Evolutionary conservation across 2,113 vertebrate species (phyloP).

Genomic region (Falco punctatus): DNA sequence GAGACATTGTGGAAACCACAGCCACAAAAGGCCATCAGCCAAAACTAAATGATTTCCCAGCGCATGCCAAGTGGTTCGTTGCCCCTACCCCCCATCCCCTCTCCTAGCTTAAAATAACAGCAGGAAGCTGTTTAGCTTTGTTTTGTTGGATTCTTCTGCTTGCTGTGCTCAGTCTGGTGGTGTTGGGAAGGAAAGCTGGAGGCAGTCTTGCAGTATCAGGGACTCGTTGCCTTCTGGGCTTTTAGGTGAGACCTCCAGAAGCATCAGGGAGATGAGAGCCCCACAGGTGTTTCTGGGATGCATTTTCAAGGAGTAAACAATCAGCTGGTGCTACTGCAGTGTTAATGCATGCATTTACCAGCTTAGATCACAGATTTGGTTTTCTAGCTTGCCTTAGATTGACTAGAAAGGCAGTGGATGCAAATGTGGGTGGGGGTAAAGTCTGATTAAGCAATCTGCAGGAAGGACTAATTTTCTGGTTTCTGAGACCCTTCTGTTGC

Average conservation of each 20-base stretch:
- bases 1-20: conserved; percentile 53
- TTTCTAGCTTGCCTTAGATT: not conserved
- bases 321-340: not conserved
- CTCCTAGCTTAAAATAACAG: conserved; percentile 65
- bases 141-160: conserved; percentile 43
- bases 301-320: not conserved
- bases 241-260: not conserved
- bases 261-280: not conserved
- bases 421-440: not conserved
- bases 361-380: not conserved
- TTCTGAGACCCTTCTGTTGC: not conserved
- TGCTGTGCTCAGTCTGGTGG: not conserved
- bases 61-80: not conserved
- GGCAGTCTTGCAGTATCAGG: not conserved
- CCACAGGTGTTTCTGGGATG: not conserved
- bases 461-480: not conserved
- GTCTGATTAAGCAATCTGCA: not conserved
- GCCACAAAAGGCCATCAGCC: conserved; percentile 61
- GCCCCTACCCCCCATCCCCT: not conserved
- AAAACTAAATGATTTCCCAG: conserved; percentile 57
- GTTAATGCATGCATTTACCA: not conserved
- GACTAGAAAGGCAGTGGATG: not conserved
- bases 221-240: not conserved
- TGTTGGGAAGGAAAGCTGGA: not conserved
- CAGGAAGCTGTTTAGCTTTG: conserved; percentile 23